Base-by-base conservation (phyloP, 2,797 vertebrate species). In the Notolepis coatsorum region DNA sequence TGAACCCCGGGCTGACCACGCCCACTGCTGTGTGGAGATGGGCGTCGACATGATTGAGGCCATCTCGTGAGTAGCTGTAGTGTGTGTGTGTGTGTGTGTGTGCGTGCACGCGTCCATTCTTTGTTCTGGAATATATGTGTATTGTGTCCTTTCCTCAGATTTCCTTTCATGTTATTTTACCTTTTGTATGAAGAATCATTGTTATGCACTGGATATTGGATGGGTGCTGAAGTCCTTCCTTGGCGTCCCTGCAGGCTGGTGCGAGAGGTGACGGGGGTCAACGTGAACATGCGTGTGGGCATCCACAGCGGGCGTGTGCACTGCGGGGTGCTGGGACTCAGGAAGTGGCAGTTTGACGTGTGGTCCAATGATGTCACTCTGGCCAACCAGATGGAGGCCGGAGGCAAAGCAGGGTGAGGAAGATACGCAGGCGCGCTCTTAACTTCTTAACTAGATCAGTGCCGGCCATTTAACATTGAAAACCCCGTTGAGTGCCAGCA, bases 21-120 rank as follows among this genome's bases (percentile, higher is more conserved):
- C 97, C 8, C 97, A 99, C 90, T 99, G 97, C 91, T 99, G 97
- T 0, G 97, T 98, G 82, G 96, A 99, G 89, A 98, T 99, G 96
- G 97, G 97, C 0, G 96, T 99, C 0, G 96, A 98, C 92, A 98
- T 98, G 97, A 98, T 98, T 0, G 96, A 97, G 84, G 96, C 97
- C 68, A 99, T 98, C 88, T 97, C 96, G 97, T 98, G 88, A 97
- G 90, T 88, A 48, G 15, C 28, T 12, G 18, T 46, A 28, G 39
- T 12, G 18, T 46, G 42, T n/a, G 72, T 23, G 37, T 28, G 7
- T 61, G 15, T 41, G 8, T 64, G 25, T 60, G 17, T 45, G 37
- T 62, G 49, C 39, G 45, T 33, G 21, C 17, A 28, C 7, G 6
- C 59, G 35, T 51, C 1, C 28, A 18, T 20, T 5, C 18, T 31